These are phyloP conservation scores for Apodemia mormo DNA, from an alignment of 2,888 invertebrate species.

Conservation along the genomic window DNA sequence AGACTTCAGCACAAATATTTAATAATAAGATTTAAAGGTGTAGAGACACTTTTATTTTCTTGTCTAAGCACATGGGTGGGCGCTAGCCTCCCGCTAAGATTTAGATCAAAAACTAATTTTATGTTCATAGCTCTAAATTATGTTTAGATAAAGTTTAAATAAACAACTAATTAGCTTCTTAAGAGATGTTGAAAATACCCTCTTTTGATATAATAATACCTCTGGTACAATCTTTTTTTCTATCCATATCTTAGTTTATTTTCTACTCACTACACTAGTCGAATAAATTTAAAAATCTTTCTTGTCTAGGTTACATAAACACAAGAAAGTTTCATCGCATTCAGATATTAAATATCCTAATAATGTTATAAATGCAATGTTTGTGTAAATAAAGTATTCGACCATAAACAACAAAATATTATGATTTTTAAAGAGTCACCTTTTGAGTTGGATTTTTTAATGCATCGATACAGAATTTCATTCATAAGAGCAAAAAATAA, in stretches of 20 bases:
- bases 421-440: too few species aligned
- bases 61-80: conserved; percentile 72
- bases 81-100: conserved; percentile 53
- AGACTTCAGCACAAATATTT: conserved; percentile 5
- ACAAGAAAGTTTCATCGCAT: too few species aligned
- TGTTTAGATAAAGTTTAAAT: not conserved
- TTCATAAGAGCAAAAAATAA: too few species aligned
- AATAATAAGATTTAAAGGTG: conserved; percentile 51
- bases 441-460: too few species aligned
- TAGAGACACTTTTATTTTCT: conserved; percentile 43
- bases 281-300: not conserved
- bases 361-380: too few species aligned
- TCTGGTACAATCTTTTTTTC: not conserved
- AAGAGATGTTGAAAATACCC: not conserved
- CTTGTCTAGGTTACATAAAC: too few species aligned
- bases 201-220: not conserved
- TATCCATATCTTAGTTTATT: too few species aligned
- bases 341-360: too few species aligned
- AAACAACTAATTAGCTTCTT: not conserved
- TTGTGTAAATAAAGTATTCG: too few species aligned
- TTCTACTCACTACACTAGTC: not conserved
- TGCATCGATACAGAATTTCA: too few species aligned
- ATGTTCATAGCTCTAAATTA: conserved; percentile 24
- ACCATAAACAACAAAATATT: too few species aligned
- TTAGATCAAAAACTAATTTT: conserved; percentile 50